Percentiles rank a stretch among this genome's conserved stretches.
These are phyloP conservation scores for Torymus tubicola DNA, from an alignment of 2,888 invertebrate species.

Conservation along the genomic window DNA sequence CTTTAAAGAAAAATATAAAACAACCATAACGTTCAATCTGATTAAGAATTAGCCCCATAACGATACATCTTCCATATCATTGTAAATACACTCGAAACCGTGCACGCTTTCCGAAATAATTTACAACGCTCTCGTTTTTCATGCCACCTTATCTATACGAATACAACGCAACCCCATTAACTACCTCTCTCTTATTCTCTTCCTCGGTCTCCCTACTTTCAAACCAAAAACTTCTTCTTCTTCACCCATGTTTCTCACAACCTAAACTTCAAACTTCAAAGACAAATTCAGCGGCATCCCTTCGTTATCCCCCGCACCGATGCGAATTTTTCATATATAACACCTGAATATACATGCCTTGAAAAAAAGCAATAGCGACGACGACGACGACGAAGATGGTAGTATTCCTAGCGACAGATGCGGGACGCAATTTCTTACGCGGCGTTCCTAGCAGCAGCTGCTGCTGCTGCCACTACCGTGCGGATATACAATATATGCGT, in stretches of 20 bases:
- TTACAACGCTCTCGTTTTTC: background rate
- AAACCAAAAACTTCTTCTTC: too few relatives aligned
- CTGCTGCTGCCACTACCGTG: too few relatives aligned
- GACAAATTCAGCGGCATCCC: too few relatives aligned
- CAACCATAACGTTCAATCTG: background rate
- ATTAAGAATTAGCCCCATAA: background rate
- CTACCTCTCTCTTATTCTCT: too few relatives aligned
- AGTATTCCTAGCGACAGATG: slow-evolving; percentile 67
- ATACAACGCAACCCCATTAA: too few relatives aligned
- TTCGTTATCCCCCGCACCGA: background rate
- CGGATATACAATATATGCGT: slow-evolving; percentile 42
- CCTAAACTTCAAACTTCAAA: too few relatives aligned
- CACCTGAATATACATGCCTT: slow-evolving; percentile 54
- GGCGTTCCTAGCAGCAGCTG: slow-evolving; percentile 53
- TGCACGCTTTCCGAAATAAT: background rate
- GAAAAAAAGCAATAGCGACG: background rate
- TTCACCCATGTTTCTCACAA: too few relatives aligned
- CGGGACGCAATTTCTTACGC: slow-evolving; percentile 64
- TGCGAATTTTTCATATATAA: slow-evolving; percentile 46
- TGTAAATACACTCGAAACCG: too few relatives aligned
- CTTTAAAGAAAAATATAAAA: too few relatives aligned
- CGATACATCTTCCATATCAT: too few relatives aligned
- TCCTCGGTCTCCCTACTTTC: too few relatives aligned
- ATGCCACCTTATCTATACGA: background rate
- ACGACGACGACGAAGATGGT: background rate